Base-by-base conservation (phyloP, 1,140 invertebrate genomes). In the Bombus breviceps region DNA sequence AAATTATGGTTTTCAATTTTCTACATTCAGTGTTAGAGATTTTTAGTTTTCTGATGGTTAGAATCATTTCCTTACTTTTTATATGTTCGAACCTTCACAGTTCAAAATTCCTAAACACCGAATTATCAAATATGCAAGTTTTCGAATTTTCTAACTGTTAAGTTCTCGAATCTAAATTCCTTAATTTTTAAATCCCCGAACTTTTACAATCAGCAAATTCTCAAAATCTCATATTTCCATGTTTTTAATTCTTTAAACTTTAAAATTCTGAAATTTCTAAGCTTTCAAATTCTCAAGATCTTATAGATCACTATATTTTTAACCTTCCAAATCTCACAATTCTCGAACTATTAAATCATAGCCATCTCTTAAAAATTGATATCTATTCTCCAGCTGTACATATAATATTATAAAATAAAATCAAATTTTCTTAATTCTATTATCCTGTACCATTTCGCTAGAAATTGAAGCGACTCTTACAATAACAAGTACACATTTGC, bases 151-250 rank as follows among this genome's bases (percentile, higher is more conserved):
- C 68, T 25, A 37, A 25, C 0, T 39, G 0, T 10, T 37, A 25
- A 0, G 1, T 12, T 28, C 1, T 37, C 18, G 10, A 37, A 1
- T 22, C 15, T 22, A 25, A 34, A 15, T 22, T 34, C 6, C 0
- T 53, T 22, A 71, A 71, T 13, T 71, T 71, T 39, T 3, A 10
- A 8, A 39, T 72, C 15, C 2, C 41, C 22, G 28, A 73, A 28
- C 13, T n/a, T 18, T 18, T 8, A n/a, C 47, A 22, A 6, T 2
- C 18, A 53, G 18, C 1, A 25, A 13, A 39, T 39, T 68, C 64
- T 34, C 15, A 3, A 18, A 9, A 68, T 68, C 15, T 34, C 8
- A 64, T 5, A 64, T 28, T 59, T 28, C 0, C 57, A 25, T 12
- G 10, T 12, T n/a, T n/a, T 22, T 22, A 62, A 62, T n/a, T 62